Evolutionary conservation across 2,113 vertebrate genomes (phyloP).

Genomic region (Euleptes europaea): DNA sequence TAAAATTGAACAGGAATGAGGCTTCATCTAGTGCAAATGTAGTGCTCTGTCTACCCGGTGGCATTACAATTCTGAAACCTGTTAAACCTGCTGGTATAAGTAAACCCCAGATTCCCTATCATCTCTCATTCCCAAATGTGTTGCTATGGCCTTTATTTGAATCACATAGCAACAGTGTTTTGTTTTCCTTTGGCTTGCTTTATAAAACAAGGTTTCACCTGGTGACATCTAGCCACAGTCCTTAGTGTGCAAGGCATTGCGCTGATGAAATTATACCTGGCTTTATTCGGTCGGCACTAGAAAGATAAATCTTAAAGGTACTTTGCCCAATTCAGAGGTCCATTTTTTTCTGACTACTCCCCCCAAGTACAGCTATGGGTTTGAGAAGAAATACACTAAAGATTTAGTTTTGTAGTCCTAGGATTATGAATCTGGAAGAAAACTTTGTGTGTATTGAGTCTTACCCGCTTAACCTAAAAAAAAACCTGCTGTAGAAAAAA

Average conservation of each 20-base stretch:
- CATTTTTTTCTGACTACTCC: not conserved
- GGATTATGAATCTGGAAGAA: not conserved
- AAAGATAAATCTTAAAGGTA: not conserved
- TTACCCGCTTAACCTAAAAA: not conserved
- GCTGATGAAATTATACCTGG: rapidly evolving
- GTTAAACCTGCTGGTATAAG: conserved; percentile 60
- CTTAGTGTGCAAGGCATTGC: not conserved
- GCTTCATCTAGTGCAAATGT: not conserved
- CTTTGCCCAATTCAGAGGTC: not conserved
- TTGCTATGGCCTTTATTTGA: conserved; percentile 61
- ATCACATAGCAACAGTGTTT: conserved; percentile 67
- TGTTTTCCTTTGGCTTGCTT: conserved; percentile 62
- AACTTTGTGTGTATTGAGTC: not conserved
- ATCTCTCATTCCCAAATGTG: conserved; percentile 41
- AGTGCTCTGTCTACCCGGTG: not conserved
- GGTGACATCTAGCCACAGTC: not conserved
- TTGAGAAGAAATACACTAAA: not conserved
- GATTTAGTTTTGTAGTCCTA: not conserved
- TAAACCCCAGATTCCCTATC: conserved; percentile 18
- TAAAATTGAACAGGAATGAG: not conserved
- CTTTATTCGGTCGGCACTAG: rapidly evolving
- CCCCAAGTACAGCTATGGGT: not conserved
- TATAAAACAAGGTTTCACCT: conserved; percentile 45
- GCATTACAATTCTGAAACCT: conserved; percentile 54
- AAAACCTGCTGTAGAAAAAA: not conserved